These are phyloP conservation scores for Baryphthengus martii DNA, from an alignment of 2,113 vertebrate species.

Conservation along the genomic window DNA sequence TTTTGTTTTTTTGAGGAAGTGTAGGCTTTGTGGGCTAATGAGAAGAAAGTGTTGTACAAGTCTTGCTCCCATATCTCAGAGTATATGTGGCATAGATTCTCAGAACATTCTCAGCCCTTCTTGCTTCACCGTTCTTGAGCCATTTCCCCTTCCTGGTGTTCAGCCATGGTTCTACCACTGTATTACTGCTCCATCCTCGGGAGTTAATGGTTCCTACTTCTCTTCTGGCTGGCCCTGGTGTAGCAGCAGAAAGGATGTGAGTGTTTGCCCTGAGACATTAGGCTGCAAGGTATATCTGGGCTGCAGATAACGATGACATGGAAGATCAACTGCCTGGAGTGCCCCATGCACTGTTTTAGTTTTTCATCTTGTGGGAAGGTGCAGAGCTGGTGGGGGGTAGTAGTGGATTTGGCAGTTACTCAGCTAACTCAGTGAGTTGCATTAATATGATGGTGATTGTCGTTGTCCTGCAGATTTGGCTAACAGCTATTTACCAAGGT, in stretches of 20 bases:
- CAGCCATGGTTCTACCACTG: not conserved
- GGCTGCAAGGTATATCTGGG: not conserved
- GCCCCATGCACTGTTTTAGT: fast-evolving
- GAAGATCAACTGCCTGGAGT: fast-evolving
- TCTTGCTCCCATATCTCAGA: not conserved
- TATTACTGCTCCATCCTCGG: not conserved
- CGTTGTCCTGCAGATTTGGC: conserved; percentile 84
- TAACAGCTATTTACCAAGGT: conserved; percentile 85
- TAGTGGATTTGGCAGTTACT: not conserved
- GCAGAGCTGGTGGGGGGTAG: not conserved
- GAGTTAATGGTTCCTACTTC: not conserved
- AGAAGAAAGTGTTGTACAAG: not conserved
- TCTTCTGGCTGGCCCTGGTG: not conserved
- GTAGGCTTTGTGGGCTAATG: not conserved
- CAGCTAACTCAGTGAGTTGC: fast-evolving
- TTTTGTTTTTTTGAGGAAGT: no score
- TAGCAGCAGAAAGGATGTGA: not conserved
- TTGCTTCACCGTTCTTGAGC: not conserved
- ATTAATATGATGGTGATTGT: fast-evolving
- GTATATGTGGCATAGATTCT: not conserved
- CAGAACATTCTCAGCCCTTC: not conserved
- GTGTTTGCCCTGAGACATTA: not conserved
- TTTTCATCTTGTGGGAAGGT: not conserved
- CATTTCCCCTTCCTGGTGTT: not conserved
- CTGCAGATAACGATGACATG: not conserved